phyloP scores from a whole-genome alignment of 2,888 invertebrate species.

The Heliconius erato region DNA sequence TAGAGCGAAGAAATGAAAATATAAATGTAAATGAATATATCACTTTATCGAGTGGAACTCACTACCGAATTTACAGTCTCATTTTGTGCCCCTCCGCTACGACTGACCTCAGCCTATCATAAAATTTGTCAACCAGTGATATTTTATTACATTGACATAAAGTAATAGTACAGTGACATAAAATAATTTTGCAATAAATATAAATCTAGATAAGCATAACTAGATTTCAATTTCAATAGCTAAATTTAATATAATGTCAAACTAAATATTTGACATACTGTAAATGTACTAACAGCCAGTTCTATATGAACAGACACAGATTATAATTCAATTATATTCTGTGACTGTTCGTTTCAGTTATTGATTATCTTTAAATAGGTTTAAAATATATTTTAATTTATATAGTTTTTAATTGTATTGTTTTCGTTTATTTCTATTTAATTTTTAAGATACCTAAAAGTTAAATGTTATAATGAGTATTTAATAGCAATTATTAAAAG shows the following conservation, averaged over 20 bases:
- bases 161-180: neutral
- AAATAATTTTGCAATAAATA: constrained; percentile 15
- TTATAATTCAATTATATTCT: neutral
- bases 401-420: neutral
- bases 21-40: no score
- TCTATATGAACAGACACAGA: neutral
- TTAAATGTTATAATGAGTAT: no score
- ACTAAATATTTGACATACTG: constrained; percentile 5
- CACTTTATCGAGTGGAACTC: no score
- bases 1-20: no score
- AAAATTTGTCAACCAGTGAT: no score
- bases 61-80: no score
- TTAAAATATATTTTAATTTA: neutral
- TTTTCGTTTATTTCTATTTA: neutral
- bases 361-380: no score
- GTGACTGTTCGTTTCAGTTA: neutral
- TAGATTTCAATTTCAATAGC: neutral
- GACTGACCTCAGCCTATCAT: neutral
- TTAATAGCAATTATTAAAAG: no score
- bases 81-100: neutral
- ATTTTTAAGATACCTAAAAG: no score
- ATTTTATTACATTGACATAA: no score
- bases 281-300: neutral
- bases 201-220: constrained; percentile 7
- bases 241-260: constrained; percentile 13